These are phyloP conservation scores for Paratilapia polleni DNA, from an alignment of 2,113 vertebrate genomes.

Conservation along the genomic window DNA sequence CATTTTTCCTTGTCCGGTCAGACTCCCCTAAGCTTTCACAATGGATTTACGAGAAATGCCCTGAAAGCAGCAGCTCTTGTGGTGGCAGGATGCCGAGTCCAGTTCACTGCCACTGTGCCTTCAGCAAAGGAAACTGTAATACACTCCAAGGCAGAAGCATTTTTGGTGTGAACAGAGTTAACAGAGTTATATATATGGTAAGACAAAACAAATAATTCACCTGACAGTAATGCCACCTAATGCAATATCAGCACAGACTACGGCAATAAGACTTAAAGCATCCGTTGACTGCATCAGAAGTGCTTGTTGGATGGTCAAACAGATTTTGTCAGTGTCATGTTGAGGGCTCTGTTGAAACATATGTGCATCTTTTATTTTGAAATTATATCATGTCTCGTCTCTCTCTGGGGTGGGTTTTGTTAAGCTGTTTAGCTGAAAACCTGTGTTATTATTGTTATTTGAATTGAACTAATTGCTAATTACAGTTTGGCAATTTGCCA, in stretches of 20 bases:
- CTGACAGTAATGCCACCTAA: background rate
- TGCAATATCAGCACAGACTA: background rate
- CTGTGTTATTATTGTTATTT: too few species aligned
- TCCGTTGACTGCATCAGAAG: too few species aligned
- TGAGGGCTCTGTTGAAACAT: background rate
- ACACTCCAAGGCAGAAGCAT: background rate
- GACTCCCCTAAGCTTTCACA: constrained; percentile 51
- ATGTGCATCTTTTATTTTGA: background rate
- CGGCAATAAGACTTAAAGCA: background rate
- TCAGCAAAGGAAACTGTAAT: constrained; percentile 17
- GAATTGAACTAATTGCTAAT: too few species aligned
- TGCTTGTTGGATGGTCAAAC: background rate
- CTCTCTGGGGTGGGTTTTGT: background rate
- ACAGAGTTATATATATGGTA: background rate
- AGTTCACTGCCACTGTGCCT: constrained; percentile 10
- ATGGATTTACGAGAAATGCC: constrained; percentile 43
- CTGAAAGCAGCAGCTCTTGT: constrained; percentile 30
- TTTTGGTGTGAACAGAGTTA: constrained; percentile 12
- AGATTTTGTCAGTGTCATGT: background rate
- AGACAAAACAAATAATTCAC: constrained; percentile 14
- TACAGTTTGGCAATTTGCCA: background rate
- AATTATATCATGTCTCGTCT: background rate
- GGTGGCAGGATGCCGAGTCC: constrained; percentile 44
- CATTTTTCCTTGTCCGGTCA: constrained; percentile 33
- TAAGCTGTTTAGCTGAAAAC: background rate